These are phyloP conservation scores for Falco naumanni DNA, from an alignment of 2,797 vertebrate species.

Conservation along the genomic window DNA sequence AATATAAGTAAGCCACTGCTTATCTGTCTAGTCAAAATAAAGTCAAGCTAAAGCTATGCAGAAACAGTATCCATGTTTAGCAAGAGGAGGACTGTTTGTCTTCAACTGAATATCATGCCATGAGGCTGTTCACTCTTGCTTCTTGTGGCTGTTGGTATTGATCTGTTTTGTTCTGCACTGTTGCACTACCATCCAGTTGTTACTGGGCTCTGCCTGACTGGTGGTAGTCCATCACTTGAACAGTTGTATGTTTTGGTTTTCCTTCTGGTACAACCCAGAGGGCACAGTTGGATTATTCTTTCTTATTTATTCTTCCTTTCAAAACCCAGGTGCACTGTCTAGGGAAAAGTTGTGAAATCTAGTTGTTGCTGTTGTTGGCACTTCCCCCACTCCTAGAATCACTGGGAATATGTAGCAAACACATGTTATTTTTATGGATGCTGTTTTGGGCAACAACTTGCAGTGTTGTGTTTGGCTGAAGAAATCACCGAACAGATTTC, in stretches of 20 bases:
- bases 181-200: neutral
- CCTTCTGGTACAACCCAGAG: neutral
- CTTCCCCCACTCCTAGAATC: neutral
- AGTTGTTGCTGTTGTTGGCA: neutral
- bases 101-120: neutral
- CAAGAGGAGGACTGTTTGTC: neutral
- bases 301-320: neutral
- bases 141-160: neutral
- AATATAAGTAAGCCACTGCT: neutral
- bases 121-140: neutral
- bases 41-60: constrained; percentile 13
- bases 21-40: constrained; percentile 45
- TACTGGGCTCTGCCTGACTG: neutral
- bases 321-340: neutral
- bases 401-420: constrained; percentile 17
- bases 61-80: neutral
- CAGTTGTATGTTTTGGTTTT: neutral
- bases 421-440: neutral
- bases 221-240: neutral
- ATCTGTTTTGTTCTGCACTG: neutral
- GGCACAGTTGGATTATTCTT: neutral
- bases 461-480: constrained; percentile 15
- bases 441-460: neutral
- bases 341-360: neutral
- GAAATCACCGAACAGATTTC: neutral